Conservation (phyloP, 2,113 vertebrate species). For the Phrynosoma platyrhinos region DNA sequence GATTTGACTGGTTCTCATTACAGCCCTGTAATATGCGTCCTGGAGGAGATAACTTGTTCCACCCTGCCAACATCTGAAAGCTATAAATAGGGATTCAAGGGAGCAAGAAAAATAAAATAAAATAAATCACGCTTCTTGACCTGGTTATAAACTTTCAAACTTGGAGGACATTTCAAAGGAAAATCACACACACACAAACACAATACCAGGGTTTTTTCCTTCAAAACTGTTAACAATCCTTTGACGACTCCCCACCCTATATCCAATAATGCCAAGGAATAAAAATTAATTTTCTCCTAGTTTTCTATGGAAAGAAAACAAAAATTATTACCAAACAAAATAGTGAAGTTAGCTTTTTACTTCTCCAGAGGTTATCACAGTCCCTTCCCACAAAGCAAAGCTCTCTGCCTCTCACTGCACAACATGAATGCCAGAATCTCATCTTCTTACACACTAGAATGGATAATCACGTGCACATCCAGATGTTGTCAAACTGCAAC, state of each 20-base stretch:
- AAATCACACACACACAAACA: background rate
- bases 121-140: slow-evolving; percentile 5
- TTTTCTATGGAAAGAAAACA: background rate
- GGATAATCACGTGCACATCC: background rate
- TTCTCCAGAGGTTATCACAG: background rate
- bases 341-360: background rate
- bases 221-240: background rate
- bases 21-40: background rate
- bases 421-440: background rate
- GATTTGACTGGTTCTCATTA: slow-evolving; percentile 15
- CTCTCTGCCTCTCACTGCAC: background rate
- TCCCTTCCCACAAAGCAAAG: background rate
- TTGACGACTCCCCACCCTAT: slow-evolving; percentile 6
- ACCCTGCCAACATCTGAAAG: slow-evolving; percentile 9
- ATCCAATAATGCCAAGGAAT: background rate
- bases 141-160: background rate
- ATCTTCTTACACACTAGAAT: background rate
- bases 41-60: slow-evolving; percentile 33
- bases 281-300: background rate
- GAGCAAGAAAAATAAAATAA: slow-evolving; percentile 26
- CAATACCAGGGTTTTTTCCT: background rate
- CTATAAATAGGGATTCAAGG: slow-evolving; percentile 18
- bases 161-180: slow-evolving; percentile 1
- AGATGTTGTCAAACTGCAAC: too few relatives aligned
- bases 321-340: background rate